Base-by-base conservation (phyloP, 2,797 vertebrate species). In the Tolypeutes matacus region DNA sequence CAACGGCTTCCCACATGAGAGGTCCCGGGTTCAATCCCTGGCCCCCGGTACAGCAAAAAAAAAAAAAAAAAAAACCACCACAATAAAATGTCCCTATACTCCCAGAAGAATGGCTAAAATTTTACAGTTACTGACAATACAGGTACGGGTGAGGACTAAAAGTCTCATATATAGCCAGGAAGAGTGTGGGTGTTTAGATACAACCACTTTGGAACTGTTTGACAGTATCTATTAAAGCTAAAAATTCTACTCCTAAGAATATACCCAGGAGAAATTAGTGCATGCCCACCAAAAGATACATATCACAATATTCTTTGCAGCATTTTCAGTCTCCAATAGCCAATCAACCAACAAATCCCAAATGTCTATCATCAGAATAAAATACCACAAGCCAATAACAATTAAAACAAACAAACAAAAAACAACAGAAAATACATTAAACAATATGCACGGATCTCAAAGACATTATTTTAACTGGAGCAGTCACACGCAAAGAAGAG, bases 271-370 rank as follows among this genome's bases (percentile, higher is more conserved):
- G 36, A 93, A 83, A 83, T 91, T n/a, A 46, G 49, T 83, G 7
- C 51, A 36, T 77, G 29, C 58, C 56, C 21, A 53, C 11, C 14
- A 77, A 94, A 91, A 93, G n/a, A 86, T 36, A 93, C 21, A 82
- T 25, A 34, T 3, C 82, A 13, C 29, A 90, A 65, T 87, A 73
- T 3, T 67, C 83, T 83, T 75, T 73, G 39, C 39, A 91, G 65
- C 13, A 67, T 90, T 73, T 87, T 65, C 49, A 81, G 29, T 62
- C 77, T 64, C 7, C 34, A 69, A 86, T 89, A 89, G 31, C 34
- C 76, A 91, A 34, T 20, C 75, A 91, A 65, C 31, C 31, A 87
- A 65, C 76, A 69, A 93, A 64, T 56, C 83, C 58, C 46, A 83
- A 86, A 21, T 65, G 46, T 46, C 46, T 46, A 14, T 56, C 77